phyloP scores from a whole-genome alignment of 1,140 invertebrate genomes.

The Carposina sasakii region DNA sequence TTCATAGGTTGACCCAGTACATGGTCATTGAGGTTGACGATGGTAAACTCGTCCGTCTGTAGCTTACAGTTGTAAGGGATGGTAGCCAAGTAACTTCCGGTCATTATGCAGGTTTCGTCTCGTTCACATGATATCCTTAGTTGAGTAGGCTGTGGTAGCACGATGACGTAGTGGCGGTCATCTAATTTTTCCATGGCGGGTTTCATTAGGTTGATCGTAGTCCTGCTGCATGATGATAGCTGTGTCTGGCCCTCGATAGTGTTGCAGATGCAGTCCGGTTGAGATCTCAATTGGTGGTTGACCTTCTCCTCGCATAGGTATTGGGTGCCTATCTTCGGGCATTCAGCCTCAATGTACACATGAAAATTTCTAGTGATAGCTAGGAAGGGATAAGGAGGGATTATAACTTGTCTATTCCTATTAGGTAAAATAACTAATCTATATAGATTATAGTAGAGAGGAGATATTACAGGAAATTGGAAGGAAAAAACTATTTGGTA shows the following conservation, averaged over 20 bases:
- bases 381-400: background rate
- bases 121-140: conserved; percentile 16
- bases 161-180: conserved; percentile 17
- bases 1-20: conserved; percentile 16
- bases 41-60: conserved; percentile 13
- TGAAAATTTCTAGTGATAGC: background rate
- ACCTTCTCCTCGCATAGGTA: conserved; percentile 2
- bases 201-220: conserved; percentile 6
- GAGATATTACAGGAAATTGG: conserved; percentile 28
- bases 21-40: conserved; percentile 12
- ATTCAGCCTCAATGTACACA: background rate
- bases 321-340: background rate
- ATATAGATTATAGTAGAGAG: conserved; percentile 18
- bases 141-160: conserved; percentile 13
- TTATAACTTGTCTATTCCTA: background rate
- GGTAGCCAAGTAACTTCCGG: conserved; percentile 18
- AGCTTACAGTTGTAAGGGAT: conserved; percentile 13
- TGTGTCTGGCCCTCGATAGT: conserved; percentile 9
- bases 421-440: conserved; percentile 23
- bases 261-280: conserved; percentile 16
- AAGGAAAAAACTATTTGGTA: conserved; percentile 30
- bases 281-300: background rate
- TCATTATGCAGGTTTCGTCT: conserved; percentile 5
- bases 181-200: conserved; percentile 22
- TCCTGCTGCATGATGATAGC: conserved; percentile 5